Conservation (phyloP, 2,797 vertebrate genomes). For the Alectoris magna region DNA sequence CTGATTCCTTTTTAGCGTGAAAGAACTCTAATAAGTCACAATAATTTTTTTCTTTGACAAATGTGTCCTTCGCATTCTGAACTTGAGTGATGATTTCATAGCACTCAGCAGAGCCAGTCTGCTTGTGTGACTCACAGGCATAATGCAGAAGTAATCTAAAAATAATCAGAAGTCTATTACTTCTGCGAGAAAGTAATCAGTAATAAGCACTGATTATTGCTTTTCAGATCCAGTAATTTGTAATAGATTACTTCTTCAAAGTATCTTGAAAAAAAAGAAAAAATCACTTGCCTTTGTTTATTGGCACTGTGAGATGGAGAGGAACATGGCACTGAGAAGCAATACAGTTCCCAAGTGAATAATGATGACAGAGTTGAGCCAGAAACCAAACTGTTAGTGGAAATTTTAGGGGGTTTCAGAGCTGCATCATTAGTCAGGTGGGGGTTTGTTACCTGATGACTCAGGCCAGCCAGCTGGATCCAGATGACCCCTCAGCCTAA, state of each 20-base stretch:
- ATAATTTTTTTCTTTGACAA: constrained; percentile 66
- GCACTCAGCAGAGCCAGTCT: constrained; percentile 49
- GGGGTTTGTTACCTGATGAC: background rate
- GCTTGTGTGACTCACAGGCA: constrained; percentile 53
- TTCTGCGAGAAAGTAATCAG: constrained; percentile 73
- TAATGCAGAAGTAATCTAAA: constrained; percentile 66
- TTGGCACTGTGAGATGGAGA: background rate
- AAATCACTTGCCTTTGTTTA: constrained; percentile 32
- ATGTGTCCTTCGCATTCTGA: constrained; percentile 3
- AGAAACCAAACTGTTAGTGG: constrained; percentile 6
- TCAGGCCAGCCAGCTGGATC: background rate
- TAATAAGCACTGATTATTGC: constrained; percentile 71
- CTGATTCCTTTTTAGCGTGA: constrained; percentile 29
- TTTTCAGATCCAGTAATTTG: constrained; percentile 69
- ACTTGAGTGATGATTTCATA: constrained; percentile 61
- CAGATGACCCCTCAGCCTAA: background rate
- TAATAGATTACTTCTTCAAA: constrained; percentile 71
- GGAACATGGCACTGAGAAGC: background rate
- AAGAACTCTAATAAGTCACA: constrained; percentile 60
- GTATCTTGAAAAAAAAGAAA: constrained; percentile 36
- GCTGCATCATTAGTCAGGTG: background rate
- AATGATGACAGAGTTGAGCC: background rate
- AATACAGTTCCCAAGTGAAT: background rate
- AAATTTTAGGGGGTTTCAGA: constrained; percentile 25
- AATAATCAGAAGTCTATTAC: constrained; percentile 67